Base-by-base conservation (phyloP, 2,888 invertebrate genomes). In the Cryptus viduatorius region DNA sequence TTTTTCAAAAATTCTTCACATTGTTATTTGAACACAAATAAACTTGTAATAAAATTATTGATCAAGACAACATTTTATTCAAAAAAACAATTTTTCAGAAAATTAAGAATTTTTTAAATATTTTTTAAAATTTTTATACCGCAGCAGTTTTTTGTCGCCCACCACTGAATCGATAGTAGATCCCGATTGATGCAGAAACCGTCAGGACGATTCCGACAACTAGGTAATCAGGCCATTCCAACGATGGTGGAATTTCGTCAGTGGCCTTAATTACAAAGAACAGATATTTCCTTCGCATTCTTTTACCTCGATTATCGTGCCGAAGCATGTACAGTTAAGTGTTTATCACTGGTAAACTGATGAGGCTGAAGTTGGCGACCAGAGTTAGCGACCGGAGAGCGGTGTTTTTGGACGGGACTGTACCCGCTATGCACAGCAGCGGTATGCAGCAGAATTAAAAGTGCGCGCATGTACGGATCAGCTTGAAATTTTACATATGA, bases 151-250 rank as follows among this genome's bases (percentile, higher is more conserved):
- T 96, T 93, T 98, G 98, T 93, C 96, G 96, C 16, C 97, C 98
- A 29, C 98, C 98, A 48, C 96, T 97, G 91, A 98, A 96, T 81
- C 98, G 95, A 93, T 97, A 98, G 92, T 98, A 98, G 50, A 98
- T 90, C 5, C 98, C 98, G 87, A 98, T 98, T 0, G 94, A 94
- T 1, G 97, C 95, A 0, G 98, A 98, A n/a, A 96, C 95, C 10
- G 95, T 79, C 89, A 98, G 95, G 71, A 97, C 97, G 12, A 96
- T 90, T 8, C 94, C 95, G 94, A 98, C 95, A 65, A 98, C 96
- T 12, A 96, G 94, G 92, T 98, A 98, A 94, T 98, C 98, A 96
- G 87, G 84, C 92, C 90, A 91, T 88, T 89, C 87, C 61, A 93
- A 75, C 65, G 86, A 82, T 16, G 77, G 78, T 29, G 73, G 77